Percentiles rank a stretch among this genome's conserved stretches.
These are phyloP conservation scores for Brachionus sp. DNA, from an alignment of 1,140 invertebrate species.

Conservation along the genomic window DNA sequence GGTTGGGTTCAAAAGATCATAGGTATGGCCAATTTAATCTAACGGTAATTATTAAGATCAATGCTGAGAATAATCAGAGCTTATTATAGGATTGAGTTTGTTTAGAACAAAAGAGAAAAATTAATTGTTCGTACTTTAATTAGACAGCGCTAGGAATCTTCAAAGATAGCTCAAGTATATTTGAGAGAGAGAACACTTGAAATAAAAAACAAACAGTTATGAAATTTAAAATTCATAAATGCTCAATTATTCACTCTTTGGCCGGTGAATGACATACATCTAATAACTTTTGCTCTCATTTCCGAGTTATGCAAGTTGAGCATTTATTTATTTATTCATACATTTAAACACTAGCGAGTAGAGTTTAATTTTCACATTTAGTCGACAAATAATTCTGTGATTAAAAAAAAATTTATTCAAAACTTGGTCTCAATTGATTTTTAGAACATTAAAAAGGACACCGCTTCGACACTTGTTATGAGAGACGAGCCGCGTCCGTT, in stretches of 20 bases:
- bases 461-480: constrained; percentile 27
- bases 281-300: not conserved
- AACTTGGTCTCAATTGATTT: not conserved
- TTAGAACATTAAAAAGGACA: not conserved
- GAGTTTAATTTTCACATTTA: not conserved
- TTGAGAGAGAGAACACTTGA: constrained; percentile 9
- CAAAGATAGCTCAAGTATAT: constrained; percentile 33
- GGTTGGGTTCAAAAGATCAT: not conserved
- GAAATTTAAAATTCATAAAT: constrained; percentile 17
- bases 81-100: constrained; percentile 10
- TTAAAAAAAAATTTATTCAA: constrained; percentile 18
- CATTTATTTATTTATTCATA: not conserved
- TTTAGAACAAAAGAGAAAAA: constrained; percentile 4
- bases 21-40: not conserved
- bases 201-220: constrained; percentile 20
- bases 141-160: not conserved
- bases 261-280: not conserved
- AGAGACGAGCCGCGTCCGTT: not conserved
- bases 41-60: not conserved
- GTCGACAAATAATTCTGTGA: not conserved
- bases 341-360: not conserved
- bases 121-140: constrained; percentile 31
- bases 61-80: not conserved
- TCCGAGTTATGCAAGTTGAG: constrained; percentile 21
- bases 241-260: not conserved